Conservation (phyloP, 2,888 invertebrate genomes). For the Oligia latruncula region DNA sequence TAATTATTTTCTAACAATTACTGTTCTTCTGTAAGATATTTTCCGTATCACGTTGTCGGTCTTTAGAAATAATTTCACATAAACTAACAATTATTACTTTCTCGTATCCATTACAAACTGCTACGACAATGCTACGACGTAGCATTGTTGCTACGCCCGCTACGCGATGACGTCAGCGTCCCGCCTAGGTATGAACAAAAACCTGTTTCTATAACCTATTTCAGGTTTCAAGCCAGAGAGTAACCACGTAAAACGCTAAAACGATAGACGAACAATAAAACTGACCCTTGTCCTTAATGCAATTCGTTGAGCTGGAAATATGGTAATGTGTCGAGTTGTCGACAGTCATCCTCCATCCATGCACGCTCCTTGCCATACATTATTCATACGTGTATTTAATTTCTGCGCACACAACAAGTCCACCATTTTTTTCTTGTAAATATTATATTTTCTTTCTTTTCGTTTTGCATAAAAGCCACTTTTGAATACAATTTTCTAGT, state of each 20-base stretch:
- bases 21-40: neutral
- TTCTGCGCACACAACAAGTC: slow-evolving; percentile 33
- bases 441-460: neutral
- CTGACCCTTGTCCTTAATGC: slow-evolving; percentile 55
- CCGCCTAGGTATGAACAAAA: neutral
- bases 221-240: slow-evolving; percentile 15
- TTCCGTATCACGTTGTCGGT: neutral
- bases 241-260: slow-evolving; percentile 36
- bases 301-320: slow-evolving; percentile 57
- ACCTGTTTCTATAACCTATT: slow-evolving; percentile 14
- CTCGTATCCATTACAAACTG: neutral
- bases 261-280: slow-evolving; percentile 44
- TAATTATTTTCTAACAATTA: slow-evolving; percentile 2
- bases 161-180: neutral
- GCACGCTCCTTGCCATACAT: slow-evolving; percentile 43
- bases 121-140: slow-evolving; percentile 20
- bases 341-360: slow-evolving; percentile 36
- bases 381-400: slow-evolving; percentile 57
- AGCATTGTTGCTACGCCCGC: slow-evolving; percentile 13
- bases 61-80: neutral
- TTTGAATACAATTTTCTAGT: neutral
- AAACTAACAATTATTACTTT: neutral
- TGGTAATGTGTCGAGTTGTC: slow-evolving; percentile 45
- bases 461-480: neutral
- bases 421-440: neutral